These are phyloP conservation scores for Halcyon smyrnensis DNA, from an alignment of 2,797 vertebrate genomes.

Conservation along the genomic window DNA sequence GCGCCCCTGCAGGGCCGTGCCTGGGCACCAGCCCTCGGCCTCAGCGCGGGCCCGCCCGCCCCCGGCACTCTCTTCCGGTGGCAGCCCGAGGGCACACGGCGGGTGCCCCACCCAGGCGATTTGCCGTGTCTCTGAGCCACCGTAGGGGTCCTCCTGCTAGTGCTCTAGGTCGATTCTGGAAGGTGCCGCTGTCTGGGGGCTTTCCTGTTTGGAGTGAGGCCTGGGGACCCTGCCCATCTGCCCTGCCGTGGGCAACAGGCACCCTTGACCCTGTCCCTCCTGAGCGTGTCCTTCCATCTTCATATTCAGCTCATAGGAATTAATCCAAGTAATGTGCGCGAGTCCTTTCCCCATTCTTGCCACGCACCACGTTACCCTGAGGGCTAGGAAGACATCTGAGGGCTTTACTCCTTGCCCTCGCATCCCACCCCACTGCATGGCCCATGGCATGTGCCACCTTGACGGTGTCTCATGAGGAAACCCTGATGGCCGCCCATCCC, in stretches of 20 bases:
- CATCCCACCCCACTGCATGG: accelerated
- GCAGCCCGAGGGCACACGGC: accelerated
- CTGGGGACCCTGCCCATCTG: background rate
- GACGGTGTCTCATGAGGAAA: accelerated
- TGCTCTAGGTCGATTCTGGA: background rate
- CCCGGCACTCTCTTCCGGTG: too few species aligned
- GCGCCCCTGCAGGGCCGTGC: background rate
- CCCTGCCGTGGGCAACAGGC: accelerated
- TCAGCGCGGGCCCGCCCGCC: background rate
- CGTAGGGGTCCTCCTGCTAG: background rate
- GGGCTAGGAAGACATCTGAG: accelerated
- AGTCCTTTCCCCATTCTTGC: background rate
- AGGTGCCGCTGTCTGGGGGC: background rate
- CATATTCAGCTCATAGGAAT: background rate
- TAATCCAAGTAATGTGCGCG: accelerated
- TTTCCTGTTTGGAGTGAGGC: background rate
- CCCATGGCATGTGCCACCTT: accelerated
- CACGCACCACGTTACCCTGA: accelerated
- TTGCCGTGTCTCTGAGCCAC: accelerated
- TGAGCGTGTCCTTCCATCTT: accelerated
- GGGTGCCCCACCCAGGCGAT: accelerated
- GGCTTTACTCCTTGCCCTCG: accelerated
- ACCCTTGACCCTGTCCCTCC: accelerated
- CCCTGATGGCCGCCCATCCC: accelerated
- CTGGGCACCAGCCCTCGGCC: background rate